Percentiles rank a stretch among this genome's conserved stretches.
phyloP scores from a whole-genome alignment of 1,140 invertebrate species.

The Oncopeltus fasciatus region DNA sequence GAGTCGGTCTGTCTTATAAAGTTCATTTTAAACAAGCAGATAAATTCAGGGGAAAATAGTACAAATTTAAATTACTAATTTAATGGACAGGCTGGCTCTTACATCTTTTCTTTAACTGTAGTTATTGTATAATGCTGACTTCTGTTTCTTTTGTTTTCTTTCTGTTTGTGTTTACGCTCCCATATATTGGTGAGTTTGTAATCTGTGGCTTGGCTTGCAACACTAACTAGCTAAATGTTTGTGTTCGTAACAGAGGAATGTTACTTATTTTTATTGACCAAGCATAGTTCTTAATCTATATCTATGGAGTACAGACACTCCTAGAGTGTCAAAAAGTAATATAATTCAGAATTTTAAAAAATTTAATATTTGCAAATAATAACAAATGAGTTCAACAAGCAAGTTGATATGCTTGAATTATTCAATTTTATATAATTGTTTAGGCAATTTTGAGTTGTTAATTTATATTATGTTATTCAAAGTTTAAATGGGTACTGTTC shows the following conservation, averaged over 20 bases:
- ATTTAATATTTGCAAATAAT: background rate
- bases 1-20: background rate
- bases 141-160: background rate
- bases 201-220: conserved; percentile 4
- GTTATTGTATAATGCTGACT: background rate
- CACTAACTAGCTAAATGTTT: background rate
- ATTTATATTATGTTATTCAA: conserved; percentile 3
- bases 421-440: background rate
- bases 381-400: background rate
- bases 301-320: background rate
- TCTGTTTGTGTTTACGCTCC: background rate
- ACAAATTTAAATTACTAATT: background rate
- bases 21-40: background rate
- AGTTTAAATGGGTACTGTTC: background rate
- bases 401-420: background rate
- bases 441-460: conserved; percentile 8
- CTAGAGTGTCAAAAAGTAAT: background rate
- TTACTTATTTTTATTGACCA: background rate
- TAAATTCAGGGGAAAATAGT: background rate
- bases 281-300: background rate
- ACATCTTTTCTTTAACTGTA: conserved; percentile 2
- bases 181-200: background rate
- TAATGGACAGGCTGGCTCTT: background rate
- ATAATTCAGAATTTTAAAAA: background rate
- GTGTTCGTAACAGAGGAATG: conserved; percentile 6